phyloP scores from a whole-genome alignment of 2,888 invertebrate genomes.

The Dione juno region DNA sequence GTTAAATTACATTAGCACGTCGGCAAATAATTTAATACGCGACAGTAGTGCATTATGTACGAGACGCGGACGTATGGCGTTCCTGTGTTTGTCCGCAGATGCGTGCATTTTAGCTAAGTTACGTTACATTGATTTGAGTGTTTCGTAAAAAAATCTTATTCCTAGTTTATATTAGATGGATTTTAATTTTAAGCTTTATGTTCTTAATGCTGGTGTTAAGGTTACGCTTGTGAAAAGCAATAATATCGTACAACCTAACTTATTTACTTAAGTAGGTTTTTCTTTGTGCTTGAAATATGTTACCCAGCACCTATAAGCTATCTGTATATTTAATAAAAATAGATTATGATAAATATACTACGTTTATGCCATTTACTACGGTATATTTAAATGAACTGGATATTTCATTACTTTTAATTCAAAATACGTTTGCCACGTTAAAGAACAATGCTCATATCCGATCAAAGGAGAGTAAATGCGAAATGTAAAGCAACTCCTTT shows the following conservation, averaged over 20 bases:
- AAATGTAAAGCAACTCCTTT: constrained; percentile 68
- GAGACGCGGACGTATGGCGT: constrained; percentile 21
- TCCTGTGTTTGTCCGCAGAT: constrained; percentile 38
- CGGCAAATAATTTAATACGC: constrained; percentile 33
- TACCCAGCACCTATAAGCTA: too few species aligned
- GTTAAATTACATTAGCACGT: constrained; percentile 25
- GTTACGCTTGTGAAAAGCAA: background rate
- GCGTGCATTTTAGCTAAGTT: constrained; percentile 42
- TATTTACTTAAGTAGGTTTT: too few species aligned
- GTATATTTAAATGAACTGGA: background rate
- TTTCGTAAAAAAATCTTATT: background rate
- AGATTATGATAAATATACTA: too few species aligned
- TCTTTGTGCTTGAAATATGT: too few species aligned
- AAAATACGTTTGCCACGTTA: constrained; percentile 11
- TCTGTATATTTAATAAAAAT: too few species aligned
- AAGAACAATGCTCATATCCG: constrained; percentile 20
- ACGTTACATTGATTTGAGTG: constrained; percentile 28
- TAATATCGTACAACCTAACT: too few species aligned
- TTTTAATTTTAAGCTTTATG: background rate
- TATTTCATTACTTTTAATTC: constrained; percentile 4
- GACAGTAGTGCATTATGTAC: constrained; percentile 30
- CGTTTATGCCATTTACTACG: too few species aligned
- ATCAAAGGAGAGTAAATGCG: constrained; percentile 27
- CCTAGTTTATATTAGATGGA: background rate
- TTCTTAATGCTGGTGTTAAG: background rate